phyloP scores from a whole-genome alignment of 1,140 invertebrate species.

The Coelopa frigida region DNA sequence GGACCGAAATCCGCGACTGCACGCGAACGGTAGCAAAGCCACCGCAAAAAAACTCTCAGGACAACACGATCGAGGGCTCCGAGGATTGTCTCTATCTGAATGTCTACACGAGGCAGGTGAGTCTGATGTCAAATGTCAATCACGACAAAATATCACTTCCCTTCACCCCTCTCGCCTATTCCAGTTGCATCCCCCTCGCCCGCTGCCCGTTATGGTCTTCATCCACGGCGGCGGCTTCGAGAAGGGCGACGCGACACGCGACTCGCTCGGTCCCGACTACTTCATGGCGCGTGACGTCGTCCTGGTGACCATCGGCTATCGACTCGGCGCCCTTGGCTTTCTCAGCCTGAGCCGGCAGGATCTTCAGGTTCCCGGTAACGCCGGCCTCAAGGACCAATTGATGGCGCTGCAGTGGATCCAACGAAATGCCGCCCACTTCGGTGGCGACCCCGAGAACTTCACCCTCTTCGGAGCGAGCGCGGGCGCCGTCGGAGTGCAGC shows the following conservation, averaged over 20 bases:
- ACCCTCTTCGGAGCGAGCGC: slow-evolving; percentile 42
- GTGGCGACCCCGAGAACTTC: slow-evolving; percentile 35
- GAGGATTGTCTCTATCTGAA: slow-evolving; percentile 53
- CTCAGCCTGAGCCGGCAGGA: slow-evolving; percentile 46
- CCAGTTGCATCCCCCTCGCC: slow-evolving; percentile 20
- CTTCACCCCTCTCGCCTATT: neutral
- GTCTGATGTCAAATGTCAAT: neutral
- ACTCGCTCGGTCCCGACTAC: slow-evolving; percentile 48
- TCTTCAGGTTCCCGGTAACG: slow-evolving; percentile 48
- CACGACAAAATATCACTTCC: neutral
- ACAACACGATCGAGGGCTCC: slow-evolving; percentile 25
- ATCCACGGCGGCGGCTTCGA: slow-evolving; percentile 63
- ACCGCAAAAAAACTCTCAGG: slow-evolving; percentile 25
- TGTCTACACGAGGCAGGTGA: slow-evolving; percentile 46
- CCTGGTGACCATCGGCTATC: slow-evolving; percentile 46
- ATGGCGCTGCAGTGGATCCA: slow-evolving; percentile 41
- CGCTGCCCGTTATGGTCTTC: slow-evolving; percentile 32
- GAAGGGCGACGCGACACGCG: slow-evolving; percentile 40
- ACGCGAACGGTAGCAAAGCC: slow-evolving; percentile 20
- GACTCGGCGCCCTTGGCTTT: slow-evolving; percentile 49
- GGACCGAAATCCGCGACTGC: slow-evolving; percentile 46
- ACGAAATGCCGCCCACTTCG: slow-evolving; percentile 33
- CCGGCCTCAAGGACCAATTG: slow-evolving; percentile 51
- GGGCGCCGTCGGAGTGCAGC: slow-evolving; percentile 44
- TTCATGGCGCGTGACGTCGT: slow-evolving; percentile 49